These are phyloP conservation scores for Sphecodes monilicornis DNA, from an alignment of 2,888 invertebrate genomes.

Conservation along the genomic window DNA sequence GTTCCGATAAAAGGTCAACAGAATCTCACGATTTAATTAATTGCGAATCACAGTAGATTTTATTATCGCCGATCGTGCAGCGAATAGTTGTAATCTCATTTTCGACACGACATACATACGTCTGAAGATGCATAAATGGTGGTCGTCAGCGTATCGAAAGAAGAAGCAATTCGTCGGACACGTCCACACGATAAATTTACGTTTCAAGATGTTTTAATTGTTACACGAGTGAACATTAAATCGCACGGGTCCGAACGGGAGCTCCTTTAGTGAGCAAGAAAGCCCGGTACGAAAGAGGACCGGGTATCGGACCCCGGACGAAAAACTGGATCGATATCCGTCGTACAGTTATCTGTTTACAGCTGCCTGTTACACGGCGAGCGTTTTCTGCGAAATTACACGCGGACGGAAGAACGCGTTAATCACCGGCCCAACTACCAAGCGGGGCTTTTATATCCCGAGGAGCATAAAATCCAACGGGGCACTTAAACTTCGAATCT, in stretches of 20 bases:
- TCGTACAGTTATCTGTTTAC: conserved; percentile 21
- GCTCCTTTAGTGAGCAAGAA: neutral
- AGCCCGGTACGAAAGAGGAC: neutral
- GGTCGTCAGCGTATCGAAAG: neutral
- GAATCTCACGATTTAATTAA: no score
- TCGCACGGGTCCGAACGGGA: neutral
- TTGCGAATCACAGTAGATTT: neutral
- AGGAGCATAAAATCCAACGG: conserved; percentile 21
- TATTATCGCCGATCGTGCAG: neutral
- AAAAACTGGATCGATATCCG: conserved; percentile 14
- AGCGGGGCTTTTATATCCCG: conserved; percentile 13
- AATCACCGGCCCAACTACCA: conserved; percentile 6
- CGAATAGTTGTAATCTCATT: neutral
- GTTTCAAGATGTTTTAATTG: neutral
- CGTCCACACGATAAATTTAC: neutral
- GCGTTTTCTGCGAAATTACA: conserved; percentile 3
- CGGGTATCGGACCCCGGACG: neutral
- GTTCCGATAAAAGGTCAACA: no score
- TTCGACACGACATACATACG: neutral
- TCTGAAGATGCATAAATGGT: neutral
- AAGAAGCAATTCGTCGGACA: neutral
- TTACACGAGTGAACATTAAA: conserved; percentile 15
- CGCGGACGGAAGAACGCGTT: conserved; percentile 21
- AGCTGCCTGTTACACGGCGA: conserved; percentile 9
- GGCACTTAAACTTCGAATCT: conserved; percentile 37